Conservation (phyloP, 2,797 vertebrate species). For the Limnodromus scolopaceus region DNA sequence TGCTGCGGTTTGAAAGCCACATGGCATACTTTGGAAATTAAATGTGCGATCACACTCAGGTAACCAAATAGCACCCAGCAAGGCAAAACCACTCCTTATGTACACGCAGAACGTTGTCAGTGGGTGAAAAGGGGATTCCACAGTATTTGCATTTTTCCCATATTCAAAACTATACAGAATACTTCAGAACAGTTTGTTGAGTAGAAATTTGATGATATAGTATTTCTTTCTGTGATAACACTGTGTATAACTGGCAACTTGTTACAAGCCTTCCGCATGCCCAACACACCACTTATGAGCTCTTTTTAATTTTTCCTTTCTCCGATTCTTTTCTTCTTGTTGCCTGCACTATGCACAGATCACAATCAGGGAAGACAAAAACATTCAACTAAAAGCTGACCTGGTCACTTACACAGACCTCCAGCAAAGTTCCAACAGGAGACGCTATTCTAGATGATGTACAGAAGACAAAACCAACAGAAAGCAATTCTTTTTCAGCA, state of each 20-base stretch:
- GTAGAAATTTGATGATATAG: background rate
- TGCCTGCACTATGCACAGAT: background rate
- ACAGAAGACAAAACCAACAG: background rate
- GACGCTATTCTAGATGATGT: background rate
- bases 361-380: background rate
- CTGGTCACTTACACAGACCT: background rate
- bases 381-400: background rate
- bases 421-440: background rate
- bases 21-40: background rate
- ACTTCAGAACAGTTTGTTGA: background rate
- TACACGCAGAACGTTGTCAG: accelerated
- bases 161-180: background rate
- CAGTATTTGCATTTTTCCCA: background rate
- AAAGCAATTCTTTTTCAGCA: background rate
- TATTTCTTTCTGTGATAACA: background rate
- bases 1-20: background rate
- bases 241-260: background rate
- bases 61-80: background rate
- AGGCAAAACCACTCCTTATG: background rate
- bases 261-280: background rate
- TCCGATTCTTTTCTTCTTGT: background rate
- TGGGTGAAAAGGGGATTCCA: background rate
- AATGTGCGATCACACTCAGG: background rate
- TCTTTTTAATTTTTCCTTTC: background rate
- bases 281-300: background rate